Evolutionary conservation across 2,888 invertebrate genomes (phyloP), one percentile per base, ranked within the genome.

Genomic region (Linnaemya vulpina): DNA sequence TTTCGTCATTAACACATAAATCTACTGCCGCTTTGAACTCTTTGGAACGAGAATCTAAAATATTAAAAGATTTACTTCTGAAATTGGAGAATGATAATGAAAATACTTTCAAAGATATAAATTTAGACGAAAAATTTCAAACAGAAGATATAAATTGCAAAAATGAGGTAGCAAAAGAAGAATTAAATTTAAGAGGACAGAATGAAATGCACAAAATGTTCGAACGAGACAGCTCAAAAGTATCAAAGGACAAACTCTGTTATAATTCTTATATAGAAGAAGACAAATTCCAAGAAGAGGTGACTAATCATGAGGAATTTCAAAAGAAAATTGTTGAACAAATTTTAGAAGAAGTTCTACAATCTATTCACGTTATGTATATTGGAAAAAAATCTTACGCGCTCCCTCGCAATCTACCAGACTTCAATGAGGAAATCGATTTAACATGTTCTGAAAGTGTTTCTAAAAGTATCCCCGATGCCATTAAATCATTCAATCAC

Each of bases 31-130:
- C 83, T n/a, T 60, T 77, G 4, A 46, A 63, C 15, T 58, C 84
- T 0, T 83, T 90, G 46, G 89, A 88, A n/a, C 86, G 30, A 3
- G 89, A 90, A 17, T 89, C 89, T n/a, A 84, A 68, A 15, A 86
- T 87, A 17, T 53, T 91, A 5, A 88, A 87, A 2, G 70, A 85
- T 0, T 78, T 91, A 5, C 77, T 90, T 5, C 87, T 88, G 38
- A 86, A 90, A 35, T 79, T 91, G 2, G 90, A 91, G 65, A 80
- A 89, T 30, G 88, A 90, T 46, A 86, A 83, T 51, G 88, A 89
- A n/a, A 88, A 88, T 0, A 30, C 90, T 0, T 86, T 89, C n/a
- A 87, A 85, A 10, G 86, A 88, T 15, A 43, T 80, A 1, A 40
- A 77, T 5, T 17, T 84, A n/a, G 62, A 87, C 74, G 35, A 30